A percentile compares a stretch with the other conserved stretches of the same genome.
Evolutionary conservation across 2,113 vertebrate species (phyloP).

Genomic region (Boulengeromyrus knoepffleri): DNA sequence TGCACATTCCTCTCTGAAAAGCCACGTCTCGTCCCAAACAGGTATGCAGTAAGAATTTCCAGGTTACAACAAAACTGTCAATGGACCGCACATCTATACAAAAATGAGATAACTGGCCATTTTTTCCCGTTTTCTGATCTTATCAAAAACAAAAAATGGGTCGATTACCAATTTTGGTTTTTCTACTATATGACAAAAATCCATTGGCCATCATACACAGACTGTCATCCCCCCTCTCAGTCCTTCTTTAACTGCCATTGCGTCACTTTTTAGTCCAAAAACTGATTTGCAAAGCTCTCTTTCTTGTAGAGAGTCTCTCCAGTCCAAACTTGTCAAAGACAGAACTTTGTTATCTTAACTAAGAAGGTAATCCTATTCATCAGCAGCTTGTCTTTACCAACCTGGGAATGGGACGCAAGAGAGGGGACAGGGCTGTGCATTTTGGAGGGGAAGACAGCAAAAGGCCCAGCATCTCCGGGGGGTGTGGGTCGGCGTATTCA

Average conservation of each 20-base stretch:
- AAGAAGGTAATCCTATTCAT: conserved; percentile 64
- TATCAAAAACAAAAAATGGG: too few relatives aligned
- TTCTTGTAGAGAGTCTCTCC: conserved; percentile 47
- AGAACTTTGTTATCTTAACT: conserved; percentile 66
- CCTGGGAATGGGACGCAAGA: conserved; percentile 53
- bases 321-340: conserved; percentile 60
- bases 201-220: too few relatives aligned
- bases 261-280: background rate
- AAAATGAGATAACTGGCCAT: too few relatives aligned
- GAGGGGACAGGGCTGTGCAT: conserved; percentile 37
- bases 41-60: too few relatives aligned
- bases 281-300: conserved; percentile 42
- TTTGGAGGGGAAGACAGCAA: conserved; percentile 19
- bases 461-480: background rate
- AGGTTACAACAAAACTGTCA: too few relatives aligned
- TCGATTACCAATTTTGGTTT: too few relatives aligned
- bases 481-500: background rate
- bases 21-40: too few relatives aligned
- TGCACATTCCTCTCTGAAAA: too few relatives aligned
- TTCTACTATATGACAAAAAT: too few relatives aligned
- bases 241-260: background rate
- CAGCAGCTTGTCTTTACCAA: conserved; percentile 51
- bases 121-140: too few relatives aligned
- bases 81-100: too few relatives aligned
- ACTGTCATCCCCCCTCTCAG: background rate